These are phyloP conservation scores for Synanthedon tipuliformis DNA, from an alignment of 2,888 invertebrate genomes.

Conservation along the genomic window DNA sequence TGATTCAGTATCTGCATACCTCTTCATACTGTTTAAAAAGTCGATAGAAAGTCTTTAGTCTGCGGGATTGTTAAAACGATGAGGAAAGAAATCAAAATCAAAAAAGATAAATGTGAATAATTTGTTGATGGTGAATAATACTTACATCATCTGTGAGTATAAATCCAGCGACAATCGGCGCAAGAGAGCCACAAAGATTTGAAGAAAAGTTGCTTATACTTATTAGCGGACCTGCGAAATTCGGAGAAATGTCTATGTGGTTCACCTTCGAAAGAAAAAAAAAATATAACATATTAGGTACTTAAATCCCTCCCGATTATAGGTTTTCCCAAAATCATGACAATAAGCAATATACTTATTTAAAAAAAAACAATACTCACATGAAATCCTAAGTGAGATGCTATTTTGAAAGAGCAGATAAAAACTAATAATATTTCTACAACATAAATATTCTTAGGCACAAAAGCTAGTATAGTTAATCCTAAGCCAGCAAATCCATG, in stretches of 20 bases:
- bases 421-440: slow-evolving; percentile 70
- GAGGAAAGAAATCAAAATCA: too few relatives aligned
- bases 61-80: too few relatives aligned
- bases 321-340: too few relatives aligned
- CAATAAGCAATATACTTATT: too few relatives aligned
- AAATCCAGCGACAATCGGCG: slow-evolving; percentile 77
- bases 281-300: too few relatives aligned
- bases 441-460: slow-evolving; percentile 53
- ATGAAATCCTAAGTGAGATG: slow-evolving; percentile 73
- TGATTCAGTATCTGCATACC: too few relatives aligned
- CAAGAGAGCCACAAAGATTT: slow-evolving; percentile 78
- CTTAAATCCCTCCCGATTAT: too few relatives aligned
- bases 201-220: slow-evolving; percentile 83
- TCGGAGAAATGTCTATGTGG: slow-evolving; percentile 85
- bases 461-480: slow-evolving; percentile 65
- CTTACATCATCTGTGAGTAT: slow-evolving; percentile 78
- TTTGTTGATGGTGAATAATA: too few relatives aligned
- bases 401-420: slow-evolving; percentile 73
- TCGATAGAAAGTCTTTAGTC: too few relatives aligned
- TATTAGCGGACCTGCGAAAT: slow-evolving; percentile 85
- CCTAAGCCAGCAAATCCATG: slow-evolving; percentile 61
- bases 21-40: too few relatives aligned
- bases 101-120: slow-evolving; percentile 6
- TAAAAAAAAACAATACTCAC: slow-evolving; percentile 41
- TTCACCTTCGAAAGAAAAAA: slow-evolving; percentile 63